Evolutionary conservation across 1,140 invertebrate genomes (phyloP).

Genomic region (Adelges cooleyi): DNA sequence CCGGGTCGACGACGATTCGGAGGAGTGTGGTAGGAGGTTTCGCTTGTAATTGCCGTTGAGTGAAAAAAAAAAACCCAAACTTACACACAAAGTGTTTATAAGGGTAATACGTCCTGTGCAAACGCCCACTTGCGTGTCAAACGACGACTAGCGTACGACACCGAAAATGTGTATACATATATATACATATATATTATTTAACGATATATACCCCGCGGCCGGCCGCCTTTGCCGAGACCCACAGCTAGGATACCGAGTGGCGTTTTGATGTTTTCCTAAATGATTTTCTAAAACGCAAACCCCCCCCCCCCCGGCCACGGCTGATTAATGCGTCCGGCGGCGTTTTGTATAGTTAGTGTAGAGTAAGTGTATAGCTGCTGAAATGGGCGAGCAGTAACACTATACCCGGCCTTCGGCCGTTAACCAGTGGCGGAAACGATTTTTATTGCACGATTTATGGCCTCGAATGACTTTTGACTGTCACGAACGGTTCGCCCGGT

Average conservation of each 20-base stretch:
- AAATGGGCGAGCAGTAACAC: no score
- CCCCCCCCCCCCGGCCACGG: no score
- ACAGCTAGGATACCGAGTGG: background rate
- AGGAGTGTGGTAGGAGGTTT: background rate
- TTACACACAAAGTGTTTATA: background rate
- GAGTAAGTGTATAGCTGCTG: no score
- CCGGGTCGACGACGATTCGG: background rate
- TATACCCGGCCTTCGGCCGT: no score
- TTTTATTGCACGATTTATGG: background rate
- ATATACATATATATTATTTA: no score
- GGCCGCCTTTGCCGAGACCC: no score
- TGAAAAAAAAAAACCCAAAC: background rate
- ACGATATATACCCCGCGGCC: no score
- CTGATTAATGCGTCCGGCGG: no score
- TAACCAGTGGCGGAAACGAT: background rate
- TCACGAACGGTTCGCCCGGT: background rate
- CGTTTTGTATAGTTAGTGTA: no score
- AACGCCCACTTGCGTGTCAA: constrained; percentile 15
- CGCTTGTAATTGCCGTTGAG: constrained; percentile 1
- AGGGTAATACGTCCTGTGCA: background rate
- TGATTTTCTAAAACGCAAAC: background rate
- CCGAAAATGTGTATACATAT: background rate
- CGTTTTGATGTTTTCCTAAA: background rate
- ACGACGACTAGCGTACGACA: background rate
- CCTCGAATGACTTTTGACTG: background rate